Evolutionary conservation across 64 coral and sea anemone species (phyloP), one percentile per base, ranked within the genome.

Genomic region (Cladopsammia gracilis): DNA sequence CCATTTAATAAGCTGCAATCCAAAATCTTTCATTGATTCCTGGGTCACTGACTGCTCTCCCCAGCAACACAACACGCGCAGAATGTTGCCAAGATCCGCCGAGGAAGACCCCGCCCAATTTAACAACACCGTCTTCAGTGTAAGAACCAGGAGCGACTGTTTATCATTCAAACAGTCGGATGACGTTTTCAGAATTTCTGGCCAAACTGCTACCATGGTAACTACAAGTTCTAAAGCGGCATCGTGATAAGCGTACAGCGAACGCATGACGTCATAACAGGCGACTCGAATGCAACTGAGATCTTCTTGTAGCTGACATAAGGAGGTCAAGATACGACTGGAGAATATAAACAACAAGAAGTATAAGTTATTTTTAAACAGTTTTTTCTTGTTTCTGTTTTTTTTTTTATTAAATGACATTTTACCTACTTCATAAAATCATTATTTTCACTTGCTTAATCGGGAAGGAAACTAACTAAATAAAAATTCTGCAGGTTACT

Each of bases 221-320:
- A 94, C 86, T 42, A 90, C 62, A 6, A 94, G 64, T 52, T 79
- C 75, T 9, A 90, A 23, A 16, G 59, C 92, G 5, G 59, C 58
- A 23, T 70, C 58, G 10, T 88, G 92, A 12, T 6, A 23, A 52
- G 51, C 18, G 60, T 94, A 79, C 54, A 94, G 54, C 9, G 65
- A 43, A 45, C 92, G 96, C 12, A 97, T 78, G 85, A 97, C 57
- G 62, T 94, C 89, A 86, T 97, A 97, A 94, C 75, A 78, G 18
- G 90, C 49, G 18, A 86, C 59, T 20, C 70, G 67, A 70, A 86
- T 70, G 62, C 68, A 84, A 14, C 51, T 42, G 69, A 87, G 72
- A 72, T 91, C 87, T 6, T 66, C 76, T 88, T 87, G 72, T 62
- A 42, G 24, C 16, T 44, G 96, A 76, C 88, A 97, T 5, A 94